These are phyloP conservation scores for Volucella zonaria DNA, from an alignment of 2,888 invertebrate species.

Conservation along the genomic window DNA sequence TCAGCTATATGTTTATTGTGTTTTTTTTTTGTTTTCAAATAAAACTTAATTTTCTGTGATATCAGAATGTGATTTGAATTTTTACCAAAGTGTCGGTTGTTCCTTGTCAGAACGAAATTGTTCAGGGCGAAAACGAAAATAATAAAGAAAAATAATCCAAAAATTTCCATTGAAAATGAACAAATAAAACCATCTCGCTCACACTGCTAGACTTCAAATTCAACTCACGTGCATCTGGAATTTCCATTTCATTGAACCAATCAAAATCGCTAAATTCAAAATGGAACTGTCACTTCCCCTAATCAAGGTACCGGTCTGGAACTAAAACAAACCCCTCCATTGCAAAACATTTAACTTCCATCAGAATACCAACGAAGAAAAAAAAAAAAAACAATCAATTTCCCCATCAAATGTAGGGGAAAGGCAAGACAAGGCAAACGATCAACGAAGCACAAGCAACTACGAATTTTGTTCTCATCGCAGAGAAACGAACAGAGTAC, in stretches of 20 bases:
- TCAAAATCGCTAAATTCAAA: constrained; percentile 66
- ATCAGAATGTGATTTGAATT: constrained; percentile 5
- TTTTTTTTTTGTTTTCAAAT: constrained; percentile 5
- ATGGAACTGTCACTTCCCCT: constrained; percentile 67
- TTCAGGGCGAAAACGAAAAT: neutral
- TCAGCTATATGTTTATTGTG: constrained; percentile 1
- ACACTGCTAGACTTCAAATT: constrained; percentile 1
- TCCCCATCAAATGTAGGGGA: constrained; percentile 39
- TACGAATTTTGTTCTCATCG: constrained; percentile 40
- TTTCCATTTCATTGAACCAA: constrained; percentile 47
- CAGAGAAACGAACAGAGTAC: constrained; percentile 66
- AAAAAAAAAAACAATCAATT: constrained; percentile 14
- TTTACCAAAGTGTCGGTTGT: constrained; percentile 29
- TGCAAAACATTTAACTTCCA: constrained; percentile 26
- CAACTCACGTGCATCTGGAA: constrained; percentile 58
- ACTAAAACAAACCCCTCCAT: constrained; percentile 56
- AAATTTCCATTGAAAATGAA: constrained; percentile 35
- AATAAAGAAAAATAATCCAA: constrained; percentile 2
- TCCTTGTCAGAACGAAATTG: neutral
- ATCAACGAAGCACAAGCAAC: no score
- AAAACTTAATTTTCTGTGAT: constrained; percentile 28
- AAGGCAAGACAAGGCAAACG: no score
- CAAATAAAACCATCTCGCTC: constrained; percentile 25
- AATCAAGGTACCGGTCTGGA: constrained; percentile 52
- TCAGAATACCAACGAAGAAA: neutral